A percentile compares a stretch with the other conserved stretches of the same genome.
Conservation (phyloP, 2,888 invertebrate species). For the Acronicta alni region DNA sequence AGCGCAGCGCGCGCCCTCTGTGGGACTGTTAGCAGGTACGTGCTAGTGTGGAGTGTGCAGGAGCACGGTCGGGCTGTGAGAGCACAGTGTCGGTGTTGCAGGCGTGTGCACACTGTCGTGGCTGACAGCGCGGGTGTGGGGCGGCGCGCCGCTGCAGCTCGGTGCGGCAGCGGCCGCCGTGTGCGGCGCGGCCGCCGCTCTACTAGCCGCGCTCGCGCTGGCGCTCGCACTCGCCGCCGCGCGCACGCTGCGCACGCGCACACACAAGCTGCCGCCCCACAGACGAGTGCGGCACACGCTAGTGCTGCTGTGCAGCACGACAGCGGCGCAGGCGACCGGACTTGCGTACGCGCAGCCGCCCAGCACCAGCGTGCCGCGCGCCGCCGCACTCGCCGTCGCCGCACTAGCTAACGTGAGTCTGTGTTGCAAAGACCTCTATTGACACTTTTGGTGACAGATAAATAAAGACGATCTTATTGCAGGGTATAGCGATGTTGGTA, state of each 20-base stretch:
- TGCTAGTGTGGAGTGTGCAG: background rate
- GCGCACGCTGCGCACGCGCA: conserved; percentile 77
- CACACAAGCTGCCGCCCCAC: conserved; percentile 89
- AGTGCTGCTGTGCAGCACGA: conserved; percentile 72
- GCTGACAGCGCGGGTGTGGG: conserved; percentile 91
- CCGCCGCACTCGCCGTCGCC: conserved; percentile 73
- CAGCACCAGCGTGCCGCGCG: conserved; percentile 67
- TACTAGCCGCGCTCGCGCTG: conserved; percentile 91
- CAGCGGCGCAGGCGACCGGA: conserved; percentile 78
- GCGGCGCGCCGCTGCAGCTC: conserved; percentile 89
- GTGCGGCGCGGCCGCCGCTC: conserved; percentile 91
- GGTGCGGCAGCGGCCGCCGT: conserved; percentile 90
- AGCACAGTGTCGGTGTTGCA: conserved; percentile 51
- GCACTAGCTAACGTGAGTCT: conserved; percentile 79
- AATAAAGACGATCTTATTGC: conserved; percentile 15
- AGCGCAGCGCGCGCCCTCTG: conserved; percentile 90
- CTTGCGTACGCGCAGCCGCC: conserved; percentile 82
- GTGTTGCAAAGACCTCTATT: too few relatives aligned
- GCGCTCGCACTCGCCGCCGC: conserved; percentile 91
- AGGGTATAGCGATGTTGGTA: conserved; percentile 89
- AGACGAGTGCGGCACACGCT: conserved; percentile 83
- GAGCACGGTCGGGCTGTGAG: background rate
- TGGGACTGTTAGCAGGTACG: conserved; percentile 91
- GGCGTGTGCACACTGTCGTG: conserved; percentile 92
- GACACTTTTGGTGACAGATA: too few relatives aligned